phyloP scores from a whole-genome alignment of 2,888 invertebrate species.

The Parnassius glacialis region DNA sequence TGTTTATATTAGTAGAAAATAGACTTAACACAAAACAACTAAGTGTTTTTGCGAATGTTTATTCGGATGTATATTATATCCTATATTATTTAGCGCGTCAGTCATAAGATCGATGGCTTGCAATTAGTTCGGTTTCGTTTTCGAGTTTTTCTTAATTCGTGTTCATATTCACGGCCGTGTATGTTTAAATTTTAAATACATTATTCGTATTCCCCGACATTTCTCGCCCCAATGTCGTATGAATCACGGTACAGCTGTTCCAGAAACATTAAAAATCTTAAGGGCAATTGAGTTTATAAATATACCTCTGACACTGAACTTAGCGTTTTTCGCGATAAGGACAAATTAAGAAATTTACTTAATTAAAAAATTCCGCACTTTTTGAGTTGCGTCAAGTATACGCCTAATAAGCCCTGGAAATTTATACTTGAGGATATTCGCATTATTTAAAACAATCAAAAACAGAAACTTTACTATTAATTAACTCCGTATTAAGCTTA shows the following conservation, averaged over 20 bases:
- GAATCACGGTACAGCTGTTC: conserved; percentile 73
- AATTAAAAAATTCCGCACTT: conserved; percentile 26
- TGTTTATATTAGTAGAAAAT: conserved; percentile 66
- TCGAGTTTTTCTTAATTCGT: conserved; percentile 50
- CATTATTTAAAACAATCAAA: conserved; percentile 2
- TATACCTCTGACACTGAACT: conserved; percentile 52
- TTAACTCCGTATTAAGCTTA: too few relatives aligned
- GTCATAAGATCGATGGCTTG: conserved; percentile 18
- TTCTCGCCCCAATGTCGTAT: conserved; percentile 68
- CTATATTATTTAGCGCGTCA: conserved; percentile 8
- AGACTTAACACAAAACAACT: conserved; percentile 40
- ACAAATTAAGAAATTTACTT: conserved; percentile 26
- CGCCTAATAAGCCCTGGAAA: background rate
- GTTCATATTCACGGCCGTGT: conserved; percentile 61
- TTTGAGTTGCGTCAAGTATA: conserved; percentile 25
- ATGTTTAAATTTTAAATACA: conserved; percentile 59
- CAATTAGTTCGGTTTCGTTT: conserved; percentile 37
- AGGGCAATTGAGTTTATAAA: conserved; percentile 68
- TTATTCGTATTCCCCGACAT: conserved; percentile 56
- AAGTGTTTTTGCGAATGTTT: conserved; percentile 61
- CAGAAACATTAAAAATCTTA: conserved; percentile 69
- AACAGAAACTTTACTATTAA: background rate
- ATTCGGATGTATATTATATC: conserved; percentile 15
- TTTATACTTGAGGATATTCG: conserved; percentile 6
- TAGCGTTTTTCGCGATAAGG: conserved; percentile 24